Evolutionary conservation across 2,113 vertebrate species (phyloP), one percentile per base, ranked within the genome.

Genomic region (Ictidomys tridecemlineatus): DNA sequence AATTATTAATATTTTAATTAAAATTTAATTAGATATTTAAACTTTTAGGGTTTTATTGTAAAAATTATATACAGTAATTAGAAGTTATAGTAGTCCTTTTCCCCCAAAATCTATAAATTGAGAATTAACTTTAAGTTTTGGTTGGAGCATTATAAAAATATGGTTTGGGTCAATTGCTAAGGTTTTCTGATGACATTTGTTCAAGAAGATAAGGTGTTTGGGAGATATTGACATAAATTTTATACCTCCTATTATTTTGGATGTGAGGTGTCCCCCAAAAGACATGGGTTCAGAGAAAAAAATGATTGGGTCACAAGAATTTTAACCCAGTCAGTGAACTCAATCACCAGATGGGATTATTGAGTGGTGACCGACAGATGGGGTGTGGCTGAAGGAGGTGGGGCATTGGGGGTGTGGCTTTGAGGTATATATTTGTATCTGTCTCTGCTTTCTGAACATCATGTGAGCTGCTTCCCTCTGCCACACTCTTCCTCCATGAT

Each of bases 41-140:
- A 83, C 45, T 93, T 94, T 56, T 70, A 88, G 92, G 26, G n/a
- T 94, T 94, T 93, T 78, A 48, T 93, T 93, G 48, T 65, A n/a
- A 90, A 78, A 86, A 42, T 86, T 2, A 6, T 73, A 20, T 45
- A 93, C 42, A 94, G 17, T 63, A 74, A 65, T 74, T 51, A 17
- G 7, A 87, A 69, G 13, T 87, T 65, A 74, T 8, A 45, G 42
- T 9, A 48, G 53, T 83, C 6, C 16, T 94, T 96, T 87, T 8
- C 74, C 70, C 28, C 12, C 11, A 73, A 91, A 94, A 79, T 34
- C 1, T 90, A 2, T 88, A 90, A 83, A 48, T 87, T 84, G 30
- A 93, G 76, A 79, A 34, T 42, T 61, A 84, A 70, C 7, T 77
- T 93, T 93, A 83, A 95, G 42, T 83, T 82, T 72, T 91, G 76